Conservation (phyloP, 2,888 invertebrate genomes). For the Parochlus steinenii region DNA sequence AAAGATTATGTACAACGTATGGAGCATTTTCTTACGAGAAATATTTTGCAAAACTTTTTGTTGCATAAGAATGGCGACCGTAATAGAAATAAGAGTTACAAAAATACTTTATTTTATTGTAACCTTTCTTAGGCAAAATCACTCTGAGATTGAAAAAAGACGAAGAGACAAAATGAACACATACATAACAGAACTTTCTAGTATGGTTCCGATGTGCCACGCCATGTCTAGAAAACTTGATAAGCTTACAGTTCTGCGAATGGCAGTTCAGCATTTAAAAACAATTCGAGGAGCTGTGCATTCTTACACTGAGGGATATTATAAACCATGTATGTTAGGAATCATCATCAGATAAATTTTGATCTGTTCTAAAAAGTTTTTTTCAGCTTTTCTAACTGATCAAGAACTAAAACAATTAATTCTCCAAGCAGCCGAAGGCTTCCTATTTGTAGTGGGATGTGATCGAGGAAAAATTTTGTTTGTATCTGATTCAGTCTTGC, state of each 20-base stretch:
- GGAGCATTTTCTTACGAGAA: too few relatives aligned
- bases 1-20: too few relatives aligned
- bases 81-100: neutral
- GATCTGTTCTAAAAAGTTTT: too few relatives aligned
- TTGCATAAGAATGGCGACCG: too few relatives aligned
- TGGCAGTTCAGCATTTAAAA: conserved; percentile 88
- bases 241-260: conserved; percentile 72
- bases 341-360: too few relatives aligned
- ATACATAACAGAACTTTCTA: conserved; percentile 75
- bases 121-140: conserved; percentile 60
- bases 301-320: conserved; percentile 57
- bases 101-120: conserved; percentile 11
- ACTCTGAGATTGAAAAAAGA: conserved; percentile 91
- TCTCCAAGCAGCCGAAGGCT: conserved; percentile 74
- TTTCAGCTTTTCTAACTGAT: conserved; percentile 67
- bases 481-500: conserved; percentile 74
- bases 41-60: too few relatives aligned
- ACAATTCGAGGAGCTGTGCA: conserved; percentile 55
- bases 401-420: conserved; percentile 75
- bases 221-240: conserved; percentile 87
- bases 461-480: conserved; percentile 74
- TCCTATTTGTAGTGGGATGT: conserved; percentile 84
- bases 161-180: conserved; percentile 93
- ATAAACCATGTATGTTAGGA: too few relatives aligned
- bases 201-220: conserved; percentile 87